Evolutionary conservation across 2,888 invertebrate species (phyloP), one percentile per base, ranked within the genome.

Genomic region (Argynnis bischoffii): DNA sequence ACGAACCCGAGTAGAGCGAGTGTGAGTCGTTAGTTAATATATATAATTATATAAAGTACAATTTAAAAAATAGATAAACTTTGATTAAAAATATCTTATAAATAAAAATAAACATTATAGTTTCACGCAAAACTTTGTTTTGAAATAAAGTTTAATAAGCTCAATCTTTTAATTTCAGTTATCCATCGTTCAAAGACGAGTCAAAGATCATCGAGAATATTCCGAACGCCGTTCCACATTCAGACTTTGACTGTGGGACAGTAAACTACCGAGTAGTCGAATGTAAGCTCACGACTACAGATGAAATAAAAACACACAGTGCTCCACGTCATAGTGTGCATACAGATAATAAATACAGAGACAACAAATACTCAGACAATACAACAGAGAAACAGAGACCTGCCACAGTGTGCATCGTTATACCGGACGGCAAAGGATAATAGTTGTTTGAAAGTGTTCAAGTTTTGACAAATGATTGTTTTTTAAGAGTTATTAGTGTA

Each of bases 401-500:
- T 53, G 91, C 93, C 74, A 93, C 94, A 35, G 94, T 94, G 70
- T 94, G 94, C 26, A 94, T 94, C 78, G 89, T 94, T 70, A 89
- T 94, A 83, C 94, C 94, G 0, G 85, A 93, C 65, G 94, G 93
- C 56, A 94, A 94, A 74, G 94, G 93, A 76, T 92, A 92, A 87
- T 78, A 79, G 72, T 78, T 79, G 77, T 73, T 77, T 74, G 69
- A 72, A 67, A 57, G 63, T 73, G 71, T 74, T 75, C 57, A 71
- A 65, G 66, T 67, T 68, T 51, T 54, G 64, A 48, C 21, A 67
- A 64, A 53, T 50, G 63, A 53, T 61, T 63, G 55, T 61, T 69
- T 64, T 64, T 63, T 57, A 55, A 61, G 46, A 63, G 65, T 64
- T 65, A 54, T 60, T 53, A 53, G 63, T 64, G 71, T 71, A 66